Base-by-base conservation (phyloP, 2,113 vertebrate species). In the Labeo rohita region DNA sequence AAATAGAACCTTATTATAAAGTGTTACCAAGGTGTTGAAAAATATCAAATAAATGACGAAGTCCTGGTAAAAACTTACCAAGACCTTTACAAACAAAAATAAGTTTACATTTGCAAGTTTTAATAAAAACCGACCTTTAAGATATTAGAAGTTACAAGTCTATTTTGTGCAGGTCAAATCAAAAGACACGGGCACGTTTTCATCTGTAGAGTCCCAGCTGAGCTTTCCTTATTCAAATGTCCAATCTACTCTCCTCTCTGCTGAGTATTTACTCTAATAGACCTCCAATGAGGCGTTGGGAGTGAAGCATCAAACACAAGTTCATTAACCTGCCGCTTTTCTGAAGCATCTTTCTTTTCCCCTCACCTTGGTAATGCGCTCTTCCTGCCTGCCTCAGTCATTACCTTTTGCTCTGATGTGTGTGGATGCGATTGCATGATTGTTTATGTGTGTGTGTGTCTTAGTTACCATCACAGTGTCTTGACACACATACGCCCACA, bases 241-340 rank as follows among this genome's bases (percentile, higher is more conserved):
- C 84, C 73, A 85, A 75, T 85, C 73, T 85, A 50, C 79, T 65
- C 59, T 66, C 36, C 59, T 85, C 81, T 47, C 66, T 89, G 66
- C 85, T 87, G 87, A 89, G 90, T 89, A 86, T 76, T 87, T 88
- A 87, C 83, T 84, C 79, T 86, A 84, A 88, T 87, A 82, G 85
- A 87, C 52, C 72, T 86, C 88, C 73, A 84, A 84, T 84, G 88
- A 89, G 73, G 77, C 82, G 80, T 87, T 76, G 80, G 81, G 81
- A 89, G 78, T 74, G 76, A 89, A 86, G 81, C 74, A 86, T 89
- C 83, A 89, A 86, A 88, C 80, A 80, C 36, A 84, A 84, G 86
- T 88, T 90, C 89, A 91, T 90, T 90, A 90, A 88, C 82, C 88
- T 73, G 85, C 76, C 47, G 43, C 81, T 84, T 86, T 78, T 82